Base-by-base conservation (phyloP, 2,797 vertebrate species). In the Anableps anableps region DNA sequence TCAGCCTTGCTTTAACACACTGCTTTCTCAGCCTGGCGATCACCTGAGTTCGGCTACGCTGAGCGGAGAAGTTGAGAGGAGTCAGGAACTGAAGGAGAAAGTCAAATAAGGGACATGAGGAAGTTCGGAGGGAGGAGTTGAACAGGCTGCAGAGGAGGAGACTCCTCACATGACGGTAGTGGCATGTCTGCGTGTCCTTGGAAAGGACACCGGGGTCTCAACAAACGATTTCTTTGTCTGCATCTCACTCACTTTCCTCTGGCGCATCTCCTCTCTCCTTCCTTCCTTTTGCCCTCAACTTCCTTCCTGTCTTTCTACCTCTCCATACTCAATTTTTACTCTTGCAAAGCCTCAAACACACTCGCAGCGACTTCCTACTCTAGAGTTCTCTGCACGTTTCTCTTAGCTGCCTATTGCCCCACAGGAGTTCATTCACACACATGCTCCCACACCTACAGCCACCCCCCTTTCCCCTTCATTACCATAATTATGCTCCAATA, bases 111-210 rank as follows among this genome's bases (percentile, higher is more conserved):
- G 79, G 77, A 82, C 78, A 80, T 79, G 86, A 73, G 76, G 74
- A 88, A 84, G 76, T 74, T 19, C 34, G 70, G 68, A 74, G 78
- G 88, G 90, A 90, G 90, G 90, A 88, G 85, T 5, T 76, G 41
- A 82, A 74, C 51, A 60, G 75, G 83, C 53, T 53, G 77, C 1
- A 79, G 78, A 83, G 86, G 88, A 82, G 86, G 86, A 86, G 91
- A 79, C 84, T 85, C 66, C 89, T 91, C 90, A 93, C 84, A 87
- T 93, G 89, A 91, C 71, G 1, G 73, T 47, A 36, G 80, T 77
- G 80, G 82, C 88, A 85, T 86, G 88, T 90, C 76, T 76, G 87
- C 70, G 78, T 88, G 93, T 90, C 94, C 92, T 95, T 94, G 90
- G 78, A 73, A 89, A 92, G 93, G 91, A 88, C 91, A 85, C 79